Percentiles rank a stretch among this genome's conserved stretches.
phyloP scores from a whole-genome alignment of 2,113 vertebrate species.

The Lucifuga dentata region DNA sequence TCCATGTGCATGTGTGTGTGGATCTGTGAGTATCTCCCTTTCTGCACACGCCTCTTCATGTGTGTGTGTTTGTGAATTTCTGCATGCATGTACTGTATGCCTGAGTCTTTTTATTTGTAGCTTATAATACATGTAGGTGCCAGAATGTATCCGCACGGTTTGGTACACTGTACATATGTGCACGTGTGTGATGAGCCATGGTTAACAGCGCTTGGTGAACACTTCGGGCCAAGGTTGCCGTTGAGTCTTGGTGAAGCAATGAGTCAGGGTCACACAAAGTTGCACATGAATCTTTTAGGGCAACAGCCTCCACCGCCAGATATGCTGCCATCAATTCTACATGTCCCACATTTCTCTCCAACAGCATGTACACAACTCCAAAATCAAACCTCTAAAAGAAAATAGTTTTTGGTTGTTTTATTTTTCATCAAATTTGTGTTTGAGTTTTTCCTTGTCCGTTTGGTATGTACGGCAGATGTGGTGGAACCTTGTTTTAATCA shows the following conservation, averaged over 20 bases:
- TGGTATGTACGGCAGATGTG: neutral
- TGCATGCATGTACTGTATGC: neutral
- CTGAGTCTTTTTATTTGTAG: no score
- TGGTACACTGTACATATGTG: slow-evolving; percentile 22
- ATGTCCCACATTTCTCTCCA: neutral
- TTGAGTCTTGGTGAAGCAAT: slow-evolving; percentile 58
- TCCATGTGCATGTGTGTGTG: slow-evolving; percentile 20
- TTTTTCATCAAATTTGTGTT: neutral
- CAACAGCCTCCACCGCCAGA: slow-evolving; percentile 27
- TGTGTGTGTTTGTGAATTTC: neutral
- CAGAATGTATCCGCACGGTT: neutral
- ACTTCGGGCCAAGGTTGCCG: slow-evolving; percentile 57
- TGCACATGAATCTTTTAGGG: slow-evolving; percentile 77
- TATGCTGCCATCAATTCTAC: slow-evolving; percentile 8
- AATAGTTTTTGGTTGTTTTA: neutral
- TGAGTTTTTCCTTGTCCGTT: neutral
- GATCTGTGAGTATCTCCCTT: slow-evolving; percentile 22
- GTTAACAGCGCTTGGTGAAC: slow-evolving; percentile 64
- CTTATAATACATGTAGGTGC: no score
- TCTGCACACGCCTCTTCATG: slow-evolving; percentile 1
- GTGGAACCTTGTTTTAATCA: slow-evolving; percentile 28
- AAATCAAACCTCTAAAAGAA: no score
- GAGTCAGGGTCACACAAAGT: slow-evolving; percentile 76
- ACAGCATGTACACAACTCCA: neutral
- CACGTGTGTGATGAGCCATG: slow-evolving; percentile 69